Percentiles rank a stretch among this genome's conserved stretches.
Evolutionary conservation across 2,888 invertebrate genomes (phyloP).

Genomic region (Plagodis dolabraria): DNA sequence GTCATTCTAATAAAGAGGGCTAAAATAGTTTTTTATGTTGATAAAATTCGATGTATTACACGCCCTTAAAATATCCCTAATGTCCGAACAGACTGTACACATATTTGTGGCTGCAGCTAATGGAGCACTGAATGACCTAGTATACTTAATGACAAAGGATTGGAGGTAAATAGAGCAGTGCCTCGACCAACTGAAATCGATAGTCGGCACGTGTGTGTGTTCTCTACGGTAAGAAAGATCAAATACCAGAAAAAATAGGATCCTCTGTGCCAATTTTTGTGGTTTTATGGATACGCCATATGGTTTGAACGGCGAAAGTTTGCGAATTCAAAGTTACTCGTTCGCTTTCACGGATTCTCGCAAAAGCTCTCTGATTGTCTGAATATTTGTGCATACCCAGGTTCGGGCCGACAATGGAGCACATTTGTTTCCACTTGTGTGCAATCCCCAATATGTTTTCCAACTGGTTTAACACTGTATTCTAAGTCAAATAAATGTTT

Average conservation of each 20-base stretch:
- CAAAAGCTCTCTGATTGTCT: constrained; percentile 29
- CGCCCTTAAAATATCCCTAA: no score
- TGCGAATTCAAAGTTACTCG: constrained; percentile 31
- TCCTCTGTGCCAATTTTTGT: constrained; percentile 22
- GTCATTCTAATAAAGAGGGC: no score
- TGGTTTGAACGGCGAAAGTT: constrained; percentile 32
- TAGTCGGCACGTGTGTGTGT: constrained; percentile 18
- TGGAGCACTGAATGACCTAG: constrained; percentile 3
- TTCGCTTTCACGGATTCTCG: constrained; percentile 32
- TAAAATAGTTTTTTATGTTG: no score
- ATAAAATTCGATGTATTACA: no score
- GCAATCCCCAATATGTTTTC: constrained; percentile 27
- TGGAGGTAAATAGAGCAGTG: constrained; percentile 17
- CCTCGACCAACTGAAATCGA: constrained; percentile 17
- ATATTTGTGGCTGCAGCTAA: no score
- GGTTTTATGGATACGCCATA: constrained; percentile 28
- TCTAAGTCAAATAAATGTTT: constrained; percentile 23
- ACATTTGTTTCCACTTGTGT: constrained; percentile 30
- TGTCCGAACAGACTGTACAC: no score
- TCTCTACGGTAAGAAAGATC: constrained; percentile 15
- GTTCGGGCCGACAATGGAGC: constrained; percentile 22
- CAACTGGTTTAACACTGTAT: constrained; percentile 20
- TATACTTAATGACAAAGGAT: constrained; percentile 15
- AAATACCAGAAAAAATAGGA: constrained; percentile 21
- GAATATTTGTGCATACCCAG: constrained; percentile 30